Evolutionary conservation across 2,888 invertebrate genomes (phyloP), one percentile per base, ranked within the genome.

Genomic region (Congeria kusceri): DNA sequence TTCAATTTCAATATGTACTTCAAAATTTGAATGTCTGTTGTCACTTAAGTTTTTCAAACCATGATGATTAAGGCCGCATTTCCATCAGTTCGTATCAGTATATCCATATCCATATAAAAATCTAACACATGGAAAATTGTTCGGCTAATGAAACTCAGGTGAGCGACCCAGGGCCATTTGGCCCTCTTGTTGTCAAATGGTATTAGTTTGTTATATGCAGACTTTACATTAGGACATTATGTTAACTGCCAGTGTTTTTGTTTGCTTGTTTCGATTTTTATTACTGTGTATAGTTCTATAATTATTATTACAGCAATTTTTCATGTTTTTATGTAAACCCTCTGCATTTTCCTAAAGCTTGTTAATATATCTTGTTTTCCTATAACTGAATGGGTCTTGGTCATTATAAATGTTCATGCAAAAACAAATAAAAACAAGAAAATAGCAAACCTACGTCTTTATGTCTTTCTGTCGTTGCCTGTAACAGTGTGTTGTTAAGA

Each of bases 401-500:
- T 83, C 83, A 80, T 77, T 73, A 59, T 83, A 77, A 83, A 79
- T 79, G 83, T 81, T 81, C 77, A 56, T 70, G 80, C 83, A 70
- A 79, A 32, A 32, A 76, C 70, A 68, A 69, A 79, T 79, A 80
- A 64, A 62, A 49, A 53, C n/a, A 59, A 25, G 39, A 72, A 76
- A 73, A 74, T 32, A 32, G 32, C 32, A 32, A 32, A 32, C 11
- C 5, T 7, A 11, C 32, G 32, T 32, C 4, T 32, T 32, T 32
- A 11, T 29, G 29, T 62, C 32, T 18, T 62, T 62, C 9, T 27
- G 27, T 28, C 2, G 3, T 58, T 58, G 28, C 58, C 3, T 18
- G 4, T 27, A 3, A 27, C 25, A 11, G 9, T 32, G 32, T 32
- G 32, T n/a, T n/a, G n/a, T n/a, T n/a, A n/a, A n/a, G n/a, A n/a